Conservation (phyloP, 2,113 vertebrate genomes). For the Pseudorectes ferrugineus region DNA sequence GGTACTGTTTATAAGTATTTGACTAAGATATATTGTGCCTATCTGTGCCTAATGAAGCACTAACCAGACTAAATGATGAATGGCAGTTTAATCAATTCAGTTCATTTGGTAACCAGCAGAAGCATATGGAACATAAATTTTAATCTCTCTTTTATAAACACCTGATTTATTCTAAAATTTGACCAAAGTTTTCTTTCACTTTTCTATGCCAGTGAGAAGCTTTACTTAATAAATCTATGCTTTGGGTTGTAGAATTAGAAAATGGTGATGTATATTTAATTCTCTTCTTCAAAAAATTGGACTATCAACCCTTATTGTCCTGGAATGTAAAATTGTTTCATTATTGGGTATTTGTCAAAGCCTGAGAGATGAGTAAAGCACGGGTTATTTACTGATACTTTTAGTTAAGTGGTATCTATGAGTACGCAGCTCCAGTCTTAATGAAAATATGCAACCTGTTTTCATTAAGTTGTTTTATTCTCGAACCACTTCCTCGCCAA, state of each 20-base stretch:
- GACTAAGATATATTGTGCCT: slow-evolving; percentile 71
- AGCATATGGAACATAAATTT: slow-evolving; percentile 68
- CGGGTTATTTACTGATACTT: background rate
- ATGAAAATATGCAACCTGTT: background rate
- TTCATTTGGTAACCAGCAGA: slow-evolving; percentile 55
- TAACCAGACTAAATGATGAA: slow-evolving; percentile 72
- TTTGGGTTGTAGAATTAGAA: background rate
- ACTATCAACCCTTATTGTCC: background rate
- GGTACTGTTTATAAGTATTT: slow-evolving; percentile 51
- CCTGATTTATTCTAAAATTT: slow-evolving; percentile 41
- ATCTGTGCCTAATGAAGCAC: slow-evolving; percentile 74
- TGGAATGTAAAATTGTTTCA: background rate
- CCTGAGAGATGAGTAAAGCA: background rate
- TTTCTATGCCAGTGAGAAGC: background rate
- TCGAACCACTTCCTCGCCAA: background rate
- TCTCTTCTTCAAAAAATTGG: background rate
- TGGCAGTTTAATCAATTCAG: slow-evolving; percentile 73
- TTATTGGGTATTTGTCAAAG: background rate
- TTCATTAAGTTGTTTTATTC: background rate
- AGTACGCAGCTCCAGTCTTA: background rate
- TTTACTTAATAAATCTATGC: background rate
- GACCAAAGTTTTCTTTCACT: background rate
- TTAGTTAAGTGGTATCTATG: background rate
- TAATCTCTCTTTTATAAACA: slow-evolving; percentile 62
- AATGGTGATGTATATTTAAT: background rate